Evolutionary conservation across 1,140 invertebrate genomes (phyloP).

Genomic region (Dermatophagoides farinae): DNA sequence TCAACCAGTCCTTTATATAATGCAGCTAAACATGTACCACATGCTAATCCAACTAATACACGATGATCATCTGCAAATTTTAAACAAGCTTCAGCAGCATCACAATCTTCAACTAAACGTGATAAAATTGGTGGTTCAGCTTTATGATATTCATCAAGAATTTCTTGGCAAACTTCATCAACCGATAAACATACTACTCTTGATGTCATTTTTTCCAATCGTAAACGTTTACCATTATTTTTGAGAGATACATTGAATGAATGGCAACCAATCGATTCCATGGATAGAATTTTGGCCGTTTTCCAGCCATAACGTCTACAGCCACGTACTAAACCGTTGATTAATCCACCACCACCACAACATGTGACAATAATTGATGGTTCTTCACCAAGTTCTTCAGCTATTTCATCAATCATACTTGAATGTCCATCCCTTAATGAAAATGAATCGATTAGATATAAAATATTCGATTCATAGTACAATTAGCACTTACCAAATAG

Average conservation of each 20-base stretch:
- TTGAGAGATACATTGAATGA: conserved; percentile 27
- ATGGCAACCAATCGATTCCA: conserved; percentile 33
- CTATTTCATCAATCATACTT: conserved; percentile 28
- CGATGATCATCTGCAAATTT: conserved; percentile 29
- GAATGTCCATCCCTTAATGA: conserved; percentile 30
- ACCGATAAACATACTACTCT: conserved; percentile 30
- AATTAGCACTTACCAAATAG: neutral
- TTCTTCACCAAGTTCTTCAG: conserved; percentile 22
- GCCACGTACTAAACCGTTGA: conserved; percentile 25
- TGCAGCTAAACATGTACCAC: conserved; percentile 31
- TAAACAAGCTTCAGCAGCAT: conserved; percentile 30
- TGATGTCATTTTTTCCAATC: conserved; percentile 29
- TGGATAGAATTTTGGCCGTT: conserved; percentile 24
- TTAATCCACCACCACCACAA: conserved; percentile 32
- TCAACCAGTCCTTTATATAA: conserved; percentile 24
- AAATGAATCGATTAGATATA: no score
- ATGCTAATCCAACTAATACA: conserved; percentile 31
- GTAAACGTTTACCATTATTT: conserved; percentile 24
- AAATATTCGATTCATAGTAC: neutral
- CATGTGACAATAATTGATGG: conserved; percentile 29
- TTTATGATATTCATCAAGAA: conserved; percentile 24
- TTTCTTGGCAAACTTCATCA: conserved; percentile 23
- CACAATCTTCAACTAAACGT: conserved; percentile 27
- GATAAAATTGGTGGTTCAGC: conserved; percentile 25
- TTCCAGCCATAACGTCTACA: conserved; percentile 13